Evolutionary conservation across 1,140 invertebrate genomes (phyloP).

Genomic region (Atta colombica): DNA sequence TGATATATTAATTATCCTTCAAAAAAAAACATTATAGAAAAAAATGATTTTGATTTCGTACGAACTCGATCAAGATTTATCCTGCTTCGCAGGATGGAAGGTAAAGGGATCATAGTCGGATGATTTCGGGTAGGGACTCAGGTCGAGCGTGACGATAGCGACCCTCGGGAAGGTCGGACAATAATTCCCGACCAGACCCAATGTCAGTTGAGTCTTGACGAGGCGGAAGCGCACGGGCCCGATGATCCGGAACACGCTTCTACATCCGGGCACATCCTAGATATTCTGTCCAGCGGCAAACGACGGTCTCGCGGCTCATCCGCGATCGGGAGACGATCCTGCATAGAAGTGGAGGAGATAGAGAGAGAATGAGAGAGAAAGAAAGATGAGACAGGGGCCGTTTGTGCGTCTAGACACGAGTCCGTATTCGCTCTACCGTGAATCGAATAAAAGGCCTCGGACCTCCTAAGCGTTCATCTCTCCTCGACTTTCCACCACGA

Average conservation of each 20-base stretch:
- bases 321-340: slow-evolving; percentile 27
- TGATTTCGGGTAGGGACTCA: slow-evolving; percentile 45
- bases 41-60: background rate
- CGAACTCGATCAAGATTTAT: background rate
- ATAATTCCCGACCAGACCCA: slow-evolving; percentile 81
- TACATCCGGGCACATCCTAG: slow-evolving; percentile 10
- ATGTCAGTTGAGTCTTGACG: slow-evolving; percentile 81
- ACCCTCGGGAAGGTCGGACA: slow-evolving; percentile 78
- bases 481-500: slow-evolving; percentile 71
- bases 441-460: slow-evolving; percentile 76
- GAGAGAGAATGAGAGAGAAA: background rate
- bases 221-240: slow-evolving; percentile 77
- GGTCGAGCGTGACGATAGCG: slow-evolving; percentile 63
- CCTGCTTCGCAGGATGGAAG: background rate
- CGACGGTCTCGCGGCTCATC: slow-evolving; percentile 59
- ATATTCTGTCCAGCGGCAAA: slow-evolving; percentile 68
- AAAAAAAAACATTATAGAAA: too few relatives aligned
- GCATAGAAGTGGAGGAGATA: slow-evolving; percentile 3
- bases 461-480: slow-evolving; percentile 60
- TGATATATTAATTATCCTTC: slow-evolving; percentile 16
- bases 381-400: slow-evolving; percentile 52
- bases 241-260: slow-evolving; percentile 74
- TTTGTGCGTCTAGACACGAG: slow-evolving; percentile 76
- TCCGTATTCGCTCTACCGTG: slow-evolving; percentile 75
- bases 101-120: background rate